These are phyloP conservation scores for Scomber colias DNA, from an alignment of 2,113 vertebrate genomes.

Conservation along the genomic window DNA sequence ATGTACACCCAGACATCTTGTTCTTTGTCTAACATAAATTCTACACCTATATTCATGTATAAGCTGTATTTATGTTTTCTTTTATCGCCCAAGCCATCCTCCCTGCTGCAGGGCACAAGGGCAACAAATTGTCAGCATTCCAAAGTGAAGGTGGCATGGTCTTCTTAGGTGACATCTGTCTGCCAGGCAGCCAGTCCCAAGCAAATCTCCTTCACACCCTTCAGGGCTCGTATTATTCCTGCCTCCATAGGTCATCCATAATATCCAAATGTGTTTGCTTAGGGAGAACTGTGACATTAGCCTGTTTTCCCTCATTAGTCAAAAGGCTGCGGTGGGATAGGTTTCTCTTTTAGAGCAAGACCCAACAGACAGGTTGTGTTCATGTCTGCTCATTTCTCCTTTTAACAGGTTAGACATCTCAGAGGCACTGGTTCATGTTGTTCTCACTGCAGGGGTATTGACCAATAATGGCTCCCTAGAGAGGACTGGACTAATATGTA, in stretches of 20 bases:
- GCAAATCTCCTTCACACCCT: conserved; percentile 64
- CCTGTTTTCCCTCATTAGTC: conserved; percentile 80
- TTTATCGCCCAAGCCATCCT: conserved; percentile 54
- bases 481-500: conserved; percentile 70
- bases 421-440: conserved; percentile 80
- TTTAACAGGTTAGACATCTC: conserved; percentile 83
- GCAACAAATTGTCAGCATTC: conserved; percentile 67
- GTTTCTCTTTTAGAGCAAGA: conserved; percentile 54
- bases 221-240: conserved; percentile 62
- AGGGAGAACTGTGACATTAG: conserved; percentile 67
- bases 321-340: conserved; percentile 66
- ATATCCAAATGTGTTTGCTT: conserved; percentile 78
- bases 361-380: conserved; percentile 62
- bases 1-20: conserved; percentile 29
- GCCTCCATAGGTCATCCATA: conserved; percentile 74
- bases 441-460: conserved; percentile 81
- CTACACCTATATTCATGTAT: conserved; percentile 17
- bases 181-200: conserved; percentile 37
- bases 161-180: conserved; percentile 52
- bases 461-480: conserved; percentile 80
- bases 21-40: conserved; percentile 47
- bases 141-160: conserved; percentile 57
- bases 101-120: conserved; percentile 36
- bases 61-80: conserved; percentile 44
- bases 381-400: conserved; percentile 78